phyloP scores from a whole-genome alignment of 2,113 vertebrate species.

The Donacobius atricapilla region DNA sequence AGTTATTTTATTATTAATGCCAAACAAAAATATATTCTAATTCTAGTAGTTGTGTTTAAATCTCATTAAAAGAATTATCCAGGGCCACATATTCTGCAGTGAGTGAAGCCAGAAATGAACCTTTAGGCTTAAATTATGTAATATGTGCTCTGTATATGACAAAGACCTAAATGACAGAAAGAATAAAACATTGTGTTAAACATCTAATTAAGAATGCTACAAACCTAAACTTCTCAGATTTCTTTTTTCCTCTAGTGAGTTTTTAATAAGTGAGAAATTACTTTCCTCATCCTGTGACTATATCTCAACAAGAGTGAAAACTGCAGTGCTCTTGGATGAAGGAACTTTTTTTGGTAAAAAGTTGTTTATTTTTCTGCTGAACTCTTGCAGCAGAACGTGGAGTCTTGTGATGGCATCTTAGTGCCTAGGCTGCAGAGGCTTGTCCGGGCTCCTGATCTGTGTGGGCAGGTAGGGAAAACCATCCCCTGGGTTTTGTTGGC shows the following conservation, averaged over 20 bases:
- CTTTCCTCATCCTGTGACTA: not conserved
- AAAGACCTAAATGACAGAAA: not conserved
- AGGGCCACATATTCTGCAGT: not conserved
- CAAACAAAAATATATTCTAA: not conserved
- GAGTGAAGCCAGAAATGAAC: not conserved
- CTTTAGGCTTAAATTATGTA: not conserved
- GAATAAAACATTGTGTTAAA: not conserved
- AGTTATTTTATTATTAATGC: not conserved
- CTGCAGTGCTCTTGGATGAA: not conserved
- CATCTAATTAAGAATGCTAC: not conserved
- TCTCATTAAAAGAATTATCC: not conserved
- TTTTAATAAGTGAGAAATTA: not conserved
- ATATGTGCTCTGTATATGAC: not conserved
- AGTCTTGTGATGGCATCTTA: not conserved
- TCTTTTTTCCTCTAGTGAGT: not conserved
- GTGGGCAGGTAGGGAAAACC: not conserved
- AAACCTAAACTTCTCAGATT: not conserved
- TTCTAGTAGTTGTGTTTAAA: not conserved
- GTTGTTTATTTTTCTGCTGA: not conserved
- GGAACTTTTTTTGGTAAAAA: not conserved
- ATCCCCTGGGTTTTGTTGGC: fast-evolving
- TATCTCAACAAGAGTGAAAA: not conserved
- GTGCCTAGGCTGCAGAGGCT: not conserved
- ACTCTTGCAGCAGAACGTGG: not conserved
- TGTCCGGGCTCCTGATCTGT: not conserved